phyloP scores from a whole-genome alignment of 2,113 vertebrate species.

The Stigmatopora nigra region DNA sequence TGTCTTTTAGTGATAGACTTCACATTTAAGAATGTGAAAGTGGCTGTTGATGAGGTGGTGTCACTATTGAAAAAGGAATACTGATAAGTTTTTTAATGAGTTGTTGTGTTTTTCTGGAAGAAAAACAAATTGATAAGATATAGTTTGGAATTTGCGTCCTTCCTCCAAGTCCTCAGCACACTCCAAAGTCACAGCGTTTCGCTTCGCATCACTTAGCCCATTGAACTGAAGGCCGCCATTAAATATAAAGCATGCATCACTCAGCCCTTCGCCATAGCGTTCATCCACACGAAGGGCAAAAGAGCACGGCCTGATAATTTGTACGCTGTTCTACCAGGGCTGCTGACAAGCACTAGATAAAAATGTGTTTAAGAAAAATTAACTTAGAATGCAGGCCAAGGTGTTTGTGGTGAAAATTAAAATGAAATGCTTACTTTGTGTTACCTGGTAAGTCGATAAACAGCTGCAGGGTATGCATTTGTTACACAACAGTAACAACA shows the following conservation, averaged over 20 bases:
- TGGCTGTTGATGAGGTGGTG: neutral
- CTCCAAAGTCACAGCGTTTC: conserved; percentile 52
- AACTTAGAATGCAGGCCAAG: conserved; percentile 11
- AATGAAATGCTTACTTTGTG: conserved; percentile 49
- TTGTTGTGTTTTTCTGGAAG: conserved; percentile 40
- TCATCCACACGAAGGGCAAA: conserved; percentile 53
- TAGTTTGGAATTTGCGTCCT: conserved; percentile 41
- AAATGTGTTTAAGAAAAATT: conserved; percentile 25
- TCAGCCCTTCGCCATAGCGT: conserved; percentile 38
- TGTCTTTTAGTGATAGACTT: conserved; percentile 1
- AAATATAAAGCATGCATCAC: conserved; percentile 58
- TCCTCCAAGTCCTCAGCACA: conserved; percentile 46
- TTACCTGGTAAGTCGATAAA: conserved; percentile 56
- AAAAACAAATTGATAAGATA: conserved; percentile 53
- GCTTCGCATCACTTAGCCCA: conserved; percentile 54
- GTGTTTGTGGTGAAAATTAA: conserved; percentile 35
- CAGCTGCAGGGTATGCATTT: conserved; percentile 56
- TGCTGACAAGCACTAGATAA: conserved; percentile 25
- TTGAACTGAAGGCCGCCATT: conserved; percentile 59
- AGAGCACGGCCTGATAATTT: conserved; percentile 47
- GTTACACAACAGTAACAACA: conserved; percentile 39
- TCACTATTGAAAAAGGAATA: neutral
- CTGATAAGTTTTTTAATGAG: neutral
- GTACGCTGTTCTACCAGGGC: conserved; percentile 24
- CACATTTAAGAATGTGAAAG: neutral